Evolutionary conservation across 53 echinoderm and acorn worm genomes (phyloP), one percentile per base, ranked within the genome.

Genomic region (Patiria pectinifera): DNA sequence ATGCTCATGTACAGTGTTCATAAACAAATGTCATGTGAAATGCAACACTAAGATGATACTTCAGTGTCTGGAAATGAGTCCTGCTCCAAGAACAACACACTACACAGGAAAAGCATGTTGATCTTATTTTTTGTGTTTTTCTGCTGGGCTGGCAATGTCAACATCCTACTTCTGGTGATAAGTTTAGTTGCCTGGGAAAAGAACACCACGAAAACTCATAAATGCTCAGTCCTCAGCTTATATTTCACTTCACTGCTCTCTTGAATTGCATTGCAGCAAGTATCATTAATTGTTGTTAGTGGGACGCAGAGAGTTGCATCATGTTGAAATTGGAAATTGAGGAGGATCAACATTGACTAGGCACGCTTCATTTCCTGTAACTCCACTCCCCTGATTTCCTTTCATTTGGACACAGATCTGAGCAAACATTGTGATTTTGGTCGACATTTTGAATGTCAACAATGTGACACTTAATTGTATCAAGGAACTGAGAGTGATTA

Each of bases 131-230:
- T 35, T 35, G 35, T 35, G 60, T 60, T 12, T 21, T 2, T 70
- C 70, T 21, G 16, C 70, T 18, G 16, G 16, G 74, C 2, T 74
- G 3, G 24, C 24, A 22, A 10, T 21, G 24, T 74, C 24, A 74
- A 74, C 74, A 74, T 74, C 74, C 74, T 21, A 74, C 24, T 74
- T 74, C 74, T 74, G 74, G 74, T 24, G 74, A 24, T 24, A 74
- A 74, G 6, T 16, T 74, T 74, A 10, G 74, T 10, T 22, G 8
- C 4, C 22, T 18, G 8, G 53, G 53, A 53, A 53, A 53, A 2
- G 8, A 53, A 53, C 53, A 53, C 8, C 53, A 49, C 53, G 6
- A 53, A 53, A 53, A 18, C 66, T 18, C 14, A 66, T 15, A 66
- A 66, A 66, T 18, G 15, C 4, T 6, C 66, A 66, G 66, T 11